Conservation (phyloP, 2,888 invertebrate species). For the Syrista parreyssii region DNA sequence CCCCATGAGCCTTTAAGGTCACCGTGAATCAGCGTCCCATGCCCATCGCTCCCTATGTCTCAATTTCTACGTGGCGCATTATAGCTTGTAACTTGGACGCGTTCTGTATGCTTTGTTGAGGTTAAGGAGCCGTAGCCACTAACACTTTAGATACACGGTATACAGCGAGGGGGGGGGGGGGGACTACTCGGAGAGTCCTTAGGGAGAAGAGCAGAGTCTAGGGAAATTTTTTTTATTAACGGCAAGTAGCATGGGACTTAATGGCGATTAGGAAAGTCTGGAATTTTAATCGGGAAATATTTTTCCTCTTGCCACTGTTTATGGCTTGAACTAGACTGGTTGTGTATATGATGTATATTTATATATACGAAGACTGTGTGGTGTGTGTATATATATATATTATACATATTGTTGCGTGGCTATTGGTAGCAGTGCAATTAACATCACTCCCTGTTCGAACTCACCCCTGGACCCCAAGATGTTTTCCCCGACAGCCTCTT, state of each 20-base stretch:
- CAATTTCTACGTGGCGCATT: background rate
- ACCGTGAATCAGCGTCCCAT: background rate
- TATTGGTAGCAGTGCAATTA: conserved; percentile 50
- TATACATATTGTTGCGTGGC: conserved; percentile 43
- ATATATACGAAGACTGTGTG: background rate
- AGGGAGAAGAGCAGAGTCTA: background rate
- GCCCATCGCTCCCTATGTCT: background rate
- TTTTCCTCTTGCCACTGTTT: background rate
- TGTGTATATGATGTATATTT: background rate
- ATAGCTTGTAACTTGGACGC: background rate
- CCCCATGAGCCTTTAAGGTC: conserved; percentile 16
- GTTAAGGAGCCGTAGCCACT: background rate
- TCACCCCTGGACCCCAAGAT: conserved; percentile 27
- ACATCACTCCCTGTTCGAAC: conserved; percentile 48
- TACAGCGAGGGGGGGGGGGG: background rate
- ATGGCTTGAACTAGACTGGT: background rate
- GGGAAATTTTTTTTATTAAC: background rate
- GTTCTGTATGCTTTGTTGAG: background rate
- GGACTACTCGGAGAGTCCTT: background rate
- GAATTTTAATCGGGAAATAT: background rate
- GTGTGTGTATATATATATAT: background rate
- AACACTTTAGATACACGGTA: background rate
- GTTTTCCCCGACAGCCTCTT: background rate
- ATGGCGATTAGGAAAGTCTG: background rate
- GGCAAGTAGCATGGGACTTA: background rate